Base-by-base conservation (phyloP, 2,888 invertebrate species). In the Panzeria rudis region DNA sequence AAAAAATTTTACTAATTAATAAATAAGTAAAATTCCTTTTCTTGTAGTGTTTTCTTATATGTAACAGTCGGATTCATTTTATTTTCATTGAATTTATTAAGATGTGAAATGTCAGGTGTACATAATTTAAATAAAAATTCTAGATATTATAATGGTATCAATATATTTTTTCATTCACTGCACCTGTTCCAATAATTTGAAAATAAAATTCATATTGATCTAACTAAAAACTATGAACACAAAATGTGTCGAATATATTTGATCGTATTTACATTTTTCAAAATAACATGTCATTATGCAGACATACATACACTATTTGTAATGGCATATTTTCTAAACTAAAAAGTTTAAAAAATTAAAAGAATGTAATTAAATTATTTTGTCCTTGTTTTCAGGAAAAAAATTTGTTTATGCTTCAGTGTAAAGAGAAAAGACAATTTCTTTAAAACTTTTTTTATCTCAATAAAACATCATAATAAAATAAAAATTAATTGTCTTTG, bases 131-230 rank as follows among this genome's bases (percentile, higher is more conserved):
- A 59, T 17, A 35, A 25, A 15, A 54, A 54, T 29, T 15, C 15
- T 44, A 15, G 29, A 54, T 54, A 15, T 15, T 15, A 9, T 54
- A 54, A 23, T 54, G 25, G 54, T 4, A 29, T 29, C 23, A 11
- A 17, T 41, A 44, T 17, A 38, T 35, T 50, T 50, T 50, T 4
- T n/a, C 23, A 23, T 38, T 41, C 20, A 20, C 11, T 75, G 75
- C 81, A 81, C 41, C 75, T 81, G 81, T 69, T 81, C 62, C 62
- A 35, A 62, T 54, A 68, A 13, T 81, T 81, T 44, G 17, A 81
- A 59, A 72, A 52, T 13, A 23, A 52, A n/a, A 56, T 75, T 32
- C 13, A 52, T 50, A 81, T 61, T 75, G 66, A 66, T 50, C 56
- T 41, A 38, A 80, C 41, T 23, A 8, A 59, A 80, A n/a, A 59